phyloP scores from a whole-genome alignment of 2,113 vertebrate species.

The Psilopsiagon aurifrons region DNA sequence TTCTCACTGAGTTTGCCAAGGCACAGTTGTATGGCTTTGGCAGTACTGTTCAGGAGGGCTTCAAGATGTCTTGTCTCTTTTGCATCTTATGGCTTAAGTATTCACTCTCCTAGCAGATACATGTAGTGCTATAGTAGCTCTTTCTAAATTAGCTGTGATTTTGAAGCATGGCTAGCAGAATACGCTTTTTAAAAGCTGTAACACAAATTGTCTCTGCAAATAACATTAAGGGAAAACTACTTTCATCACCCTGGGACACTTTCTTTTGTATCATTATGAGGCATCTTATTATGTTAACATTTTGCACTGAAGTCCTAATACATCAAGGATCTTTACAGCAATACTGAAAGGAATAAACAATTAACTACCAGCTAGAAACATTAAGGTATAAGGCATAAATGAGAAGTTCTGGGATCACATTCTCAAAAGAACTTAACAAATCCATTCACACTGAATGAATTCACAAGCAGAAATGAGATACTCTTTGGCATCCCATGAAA shows the following conservation, averaged over 20 bases:
- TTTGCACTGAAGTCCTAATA: constrained; percentile 6
- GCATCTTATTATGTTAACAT: constrained; percentile 14
- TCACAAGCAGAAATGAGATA: background rate
- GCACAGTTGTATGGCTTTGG: background rate
- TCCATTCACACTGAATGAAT: background rate
- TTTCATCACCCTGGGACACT: background rate
- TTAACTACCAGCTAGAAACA: background rate
- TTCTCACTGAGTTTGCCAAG: background rate
- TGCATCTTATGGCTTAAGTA: background rate
- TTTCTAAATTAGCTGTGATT: background rate
- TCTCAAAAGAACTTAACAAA: background rate
- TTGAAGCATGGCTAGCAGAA: background rate
- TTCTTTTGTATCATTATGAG: background rate
- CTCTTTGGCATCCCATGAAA: background rate
- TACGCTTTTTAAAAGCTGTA: background rate
- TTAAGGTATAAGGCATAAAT: background rate
- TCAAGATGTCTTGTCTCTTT: background rate
- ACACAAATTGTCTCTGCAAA: background rate
- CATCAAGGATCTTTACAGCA: background rate
- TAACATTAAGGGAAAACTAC: background rate
- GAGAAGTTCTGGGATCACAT: background rate
- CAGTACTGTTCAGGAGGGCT: background rate
- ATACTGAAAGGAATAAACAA: constrained; percentile 1
- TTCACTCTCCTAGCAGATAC: background rate
- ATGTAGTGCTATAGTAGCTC: background rate